A percentile compares a stretch with the other conserved stretches of the same genome.
Evolutionary conservation across 2,888 invertebrate species (phyloP).

Genomic region (Agrotis ipsilon): DNA sequence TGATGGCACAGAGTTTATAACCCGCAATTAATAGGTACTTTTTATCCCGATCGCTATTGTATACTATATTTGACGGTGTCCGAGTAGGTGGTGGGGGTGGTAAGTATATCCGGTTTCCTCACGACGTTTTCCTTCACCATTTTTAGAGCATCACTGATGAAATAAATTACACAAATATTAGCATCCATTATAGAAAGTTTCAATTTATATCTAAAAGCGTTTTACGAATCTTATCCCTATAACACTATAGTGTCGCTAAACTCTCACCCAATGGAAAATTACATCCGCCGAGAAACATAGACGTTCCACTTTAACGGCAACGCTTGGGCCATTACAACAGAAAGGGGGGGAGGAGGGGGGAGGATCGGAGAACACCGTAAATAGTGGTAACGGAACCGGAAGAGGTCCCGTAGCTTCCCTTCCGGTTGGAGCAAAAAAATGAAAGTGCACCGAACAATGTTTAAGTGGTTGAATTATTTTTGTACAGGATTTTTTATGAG

Average conservation of each 20-base stretch:
- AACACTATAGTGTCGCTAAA: background rate
- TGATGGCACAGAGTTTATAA: no score
- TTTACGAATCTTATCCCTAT: no score
- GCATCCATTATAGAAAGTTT: no score
- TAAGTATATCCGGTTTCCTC: no score
- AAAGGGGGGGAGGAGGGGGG: constrained; percentile 11
- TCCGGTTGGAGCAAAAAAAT: constrained; percentile 57
- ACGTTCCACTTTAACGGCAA: background rate
- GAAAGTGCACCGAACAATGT: constrained; percentile 64
- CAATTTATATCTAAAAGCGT: no score
- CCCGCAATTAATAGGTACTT: no score
- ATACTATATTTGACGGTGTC: no score
- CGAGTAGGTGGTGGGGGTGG: no score
- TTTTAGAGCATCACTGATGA: no score
- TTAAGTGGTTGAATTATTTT: constrained; percentile 48
- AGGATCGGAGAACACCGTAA: constrained; percentile 54
- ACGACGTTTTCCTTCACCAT: no score
- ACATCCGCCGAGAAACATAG: background rate
- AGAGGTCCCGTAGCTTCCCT: constrained; percentile 52
- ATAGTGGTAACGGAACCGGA: constrained; percentile 60
- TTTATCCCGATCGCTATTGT: no score
- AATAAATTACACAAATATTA: no score
- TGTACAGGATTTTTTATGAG: constrained; percentile 34
- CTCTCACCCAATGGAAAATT: background rate
- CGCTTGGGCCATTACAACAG: constrained; percentile 47